Base-by-base conservation (phyloP, 2,797 vertebrate genomes). In the Microctenopoma lineatum region DNA sequence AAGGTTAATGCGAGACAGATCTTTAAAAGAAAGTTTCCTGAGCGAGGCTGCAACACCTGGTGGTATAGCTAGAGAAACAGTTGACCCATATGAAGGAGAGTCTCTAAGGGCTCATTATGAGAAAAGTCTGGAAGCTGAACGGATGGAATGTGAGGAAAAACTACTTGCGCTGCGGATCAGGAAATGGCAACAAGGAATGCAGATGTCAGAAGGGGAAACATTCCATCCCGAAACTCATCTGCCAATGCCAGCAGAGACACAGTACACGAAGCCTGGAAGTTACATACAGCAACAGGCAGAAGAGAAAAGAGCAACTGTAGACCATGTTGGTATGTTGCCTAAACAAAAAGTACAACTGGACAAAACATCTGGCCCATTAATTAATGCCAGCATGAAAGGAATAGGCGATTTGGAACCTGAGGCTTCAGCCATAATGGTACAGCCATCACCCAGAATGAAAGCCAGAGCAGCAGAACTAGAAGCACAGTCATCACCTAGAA, bases 141-240 rank as follows among this genome's bases (percentile, higher is more conserved):
- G 73, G 3, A 79, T 87, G 38, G 87, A 92, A 70, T 88, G 84
- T 81, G 90, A 92, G 45, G 90, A 93, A 48, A 92, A 92, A 70
- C 89, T 91, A 0, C 44, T 82, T 29, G 83, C 88, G n/a, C 68
- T 92, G 66, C 75, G 67, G 1, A 84, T 92, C 74, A 88, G 61
- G 45, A 93, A 92, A 83, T 90, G 92, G 89, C 92, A 94, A 75
- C 79, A 93, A 50, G 91, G 87, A n/a, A 73, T 90, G 57, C 73
- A 44, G 3, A 74, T 85, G 73, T 79, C 90, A 75, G 83, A 91
- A 34, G 83, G 87, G 13, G 88, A 86, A 34, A 32, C 66, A 51
- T 72, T 80, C 72, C 38, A 77, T 7, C 75, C 89, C 34, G 86
- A 89, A 86, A 72, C 61, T 5, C 80, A 81, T 65, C 52, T 84